Percentiles rank a stretch among this genome's conserved stretches.
These are phyloP conservation scores for Hypercompe scribonia DNA, from an alignment of 2,888 invertebrate species.

Conservation along the genomic window DNA sequence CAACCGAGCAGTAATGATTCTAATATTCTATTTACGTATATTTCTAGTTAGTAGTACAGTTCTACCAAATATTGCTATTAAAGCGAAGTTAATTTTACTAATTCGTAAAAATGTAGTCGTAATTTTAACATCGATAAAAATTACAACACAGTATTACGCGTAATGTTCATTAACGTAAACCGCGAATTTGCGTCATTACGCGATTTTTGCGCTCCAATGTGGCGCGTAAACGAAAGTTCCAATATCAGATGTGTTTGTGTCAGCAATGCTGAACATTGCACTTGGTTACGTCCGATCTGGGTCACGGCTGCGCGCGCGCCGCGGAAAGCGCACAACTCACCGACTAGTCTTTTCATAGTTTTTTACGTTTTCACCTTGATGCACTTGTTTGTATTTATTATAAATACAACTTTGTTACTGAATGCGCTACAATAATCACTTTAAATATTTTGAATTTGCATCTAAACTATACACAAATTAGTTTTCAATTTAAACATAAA, in stretches of 20 bases:
- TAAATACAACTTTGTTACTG: slow-evolving; percentile 27
- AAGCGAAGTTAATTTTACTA: neutral
- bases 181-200: slow-evolving; percentile 36
- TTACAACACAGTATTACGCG: slow-evolving; percentile 10
- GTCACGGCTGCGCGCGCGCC: slow-evolving; percentile 51
- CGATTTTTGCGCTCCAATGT: slow-evolving; percentile 23
- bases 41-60: too few relatives aligned
- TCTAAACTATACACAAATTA: neutral
- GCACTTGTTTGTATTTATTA: slow-evolving; percentile 36
- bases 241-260: slow-evolving; percentile 50
- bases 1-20: too few relatives aligned
- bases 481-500: neutral
- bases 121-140: neutral
- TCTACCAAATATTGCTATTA: neutral
- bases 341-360: slow-evolving; percentile 49
- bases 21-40: neutral
- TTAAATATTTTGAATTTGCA: neutral
- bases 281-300: slow-evolving; percentile 51
- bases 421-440: neutral
- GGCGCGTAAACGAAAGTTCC: slow-evolving; percentile 50
- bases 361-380: slow-evolving; percentile 54
- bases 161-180: slow-evolving; percentile 4
- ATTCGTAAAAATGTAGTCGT: neutral
- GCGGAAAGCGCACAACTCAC: slow-evolving; percentile 46
- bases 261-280: slow-evolving; percentile 42